Conservation (phyloP, 92 coral and sea anemone genomes). For the Nematostella vectensis region DNA sequence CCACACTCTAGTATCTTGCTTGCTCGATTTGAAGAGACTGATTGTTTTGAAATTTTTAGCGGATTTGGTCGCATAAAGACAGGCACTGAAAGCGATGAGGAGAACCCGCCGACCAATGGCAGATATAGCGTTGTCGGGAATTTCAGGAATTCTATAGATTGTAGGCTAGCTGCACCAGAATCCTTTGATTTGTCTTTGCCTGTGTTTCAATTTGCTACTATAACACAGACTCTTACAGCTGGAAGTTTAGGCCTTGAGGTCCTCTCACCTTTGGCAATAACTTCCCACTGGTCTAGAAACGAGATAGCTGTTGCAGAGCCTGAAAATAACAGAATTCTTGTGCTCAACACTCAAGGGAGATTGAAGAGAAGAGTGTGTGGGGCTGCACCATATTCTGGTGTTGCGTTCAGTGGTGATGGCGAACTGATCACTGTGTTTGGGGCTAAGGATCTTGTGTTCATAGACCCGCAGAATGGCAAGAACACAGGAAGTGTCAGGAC, state of each 20-base stretch:
- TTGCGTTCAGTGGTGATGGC: constrained; percentile 29
- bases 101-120: neutral
- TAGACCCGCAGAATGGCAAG: constrained; percentile 27
- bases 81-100: constrained; percentile 21
- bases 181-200: constrained; percentile 31
- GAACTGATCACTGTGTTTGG: constrained; percentile 23
- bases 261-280: constrained; percentile 41
- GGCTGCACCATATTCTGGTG: constrained; percentile 24
- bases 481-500: constrained; percentile 23
- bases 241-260: constrained; percentile 34
- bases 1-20: constrained; percentile 24
- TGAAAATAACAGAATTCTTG: constrained; percentile 31
- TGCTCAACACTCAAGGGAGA: constrained; percentile 34
- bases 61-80: constrained; percentile 28
- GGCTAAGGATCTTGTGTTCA: constrained; percentile 23
- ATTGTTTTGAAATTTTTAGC: constrained; percentile 2
- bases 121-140: neutral
- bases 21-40: constrained; percentile 17
- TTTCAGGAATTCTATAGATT: neutral
- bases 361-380: constrained; percentile 29
- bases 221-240: constrained; percentile 30
- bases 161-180: constrained; percentile 13
- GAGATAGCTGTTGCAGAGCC: constrained; percentile 54
- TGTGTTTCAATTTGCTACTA: constrained; percentile 39
- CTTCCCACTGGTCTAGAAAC: constrained; percentile 17